A percentile compares a stretch with the other conserved stretches of the same genome.
Evolutionary conservation across 2,797 vertebrate species (phyloP).

Genomic region (Microcaecilia unicolor): DNA sequence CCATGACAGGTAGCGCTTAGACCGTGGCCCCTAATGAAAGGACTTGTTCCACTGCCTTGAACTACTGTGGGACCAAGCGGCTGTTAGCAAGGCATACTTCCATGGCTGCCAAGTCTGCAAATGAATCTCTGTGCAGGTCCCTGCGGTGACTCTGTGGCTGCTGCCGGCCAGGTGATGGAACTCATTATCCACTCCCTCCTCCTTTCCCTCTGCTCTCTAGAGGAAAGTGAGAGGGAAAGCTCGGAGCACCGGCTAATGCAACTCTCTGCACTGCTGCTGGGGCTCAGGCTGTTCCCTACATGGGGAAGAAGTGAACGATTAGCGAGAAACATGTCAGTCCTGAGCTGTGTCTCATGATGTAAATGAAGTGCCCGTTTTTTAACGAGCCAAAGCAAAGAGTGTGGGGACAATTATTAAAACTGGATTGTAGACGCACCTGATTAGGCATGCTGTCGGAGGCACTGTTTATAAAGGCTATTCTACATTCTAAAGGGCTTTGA

Average conservation of each 20-base stretch:
- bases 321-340: too few relatives aligned
- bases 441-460: too few relatives aligned
- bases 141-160: slow-evolving; percentile 38
- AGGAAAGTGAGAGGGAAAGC: slow-evolving; percentile 32
- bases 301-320: too few relatives aligned
- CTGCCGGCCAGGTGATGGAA: slow-evolving; percentile 47
- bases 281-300: too few relatives aligned
- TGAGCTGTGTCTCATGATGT: too few relatives aligned
- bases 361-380: too few relatives aligned
- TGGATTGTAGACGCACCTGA: too few relatives aligned
- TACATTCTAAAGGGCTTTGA: too few relatives aligned
- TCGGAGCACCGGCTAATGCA: slow-evolving; percentile 42
- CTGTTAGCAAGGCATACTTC: slow-evolving; percentile 32
- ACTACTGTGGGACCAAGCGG: slow-evolving; percentile 34
- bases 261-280: too few relatives aligned
- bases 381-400: too few relatives aligned
- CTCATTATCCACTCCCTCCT: slow-evolving; percentile 19
- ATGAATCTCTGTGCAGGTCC: slow-evolving; percentile 44
- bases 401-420: too few relatives aligned
- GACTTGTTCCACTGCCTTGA: slow-evolving; percentile 31
- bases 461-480: too few relatives aligned
- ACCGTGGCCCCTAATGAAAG: slow-evolving; percentile 43
- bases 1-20: slow-evolving; percentile 41
- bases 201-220: slow-evolving; percentile 25
- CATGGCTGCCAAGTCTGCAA: slow-evolving; percentile 34